A percentile compares a stretch with the other conserved stretches of the same genome.
Evolutionary conservation across 2,888 invertebrate species (phyloP).

Genomic region (Caenorhabditis doughertyi): DNA sequence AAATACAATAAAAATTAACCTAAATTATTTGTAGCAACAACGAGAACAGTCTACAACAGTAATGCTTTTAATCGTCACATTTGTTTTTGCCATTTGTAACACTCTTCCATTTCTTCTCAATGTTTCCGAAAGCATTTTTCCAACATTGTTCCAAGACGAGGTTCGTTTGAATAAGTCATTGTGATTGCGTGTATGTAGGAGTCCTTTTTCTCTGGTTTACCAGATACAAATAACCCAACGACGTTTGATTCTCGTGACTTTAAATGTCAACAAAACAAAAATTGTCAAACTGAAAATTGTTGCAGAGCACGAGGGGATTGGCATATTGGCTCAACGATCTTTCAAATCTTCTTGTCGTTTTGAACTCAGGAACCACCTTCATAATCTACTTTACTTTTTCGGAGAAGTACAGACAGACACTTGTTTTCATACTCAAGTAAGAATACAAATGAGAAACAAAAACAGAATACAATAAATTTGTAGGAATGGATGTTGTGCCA

Average conservation of each 20-base stretch:
- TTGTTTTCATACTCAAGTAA: constrained; percentile 74
- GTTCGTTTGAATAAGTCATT: constrained; percentile 64
- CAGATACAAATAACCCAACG: constrained; percentile 37
- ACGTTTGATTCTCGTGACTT: constrained; percentile 43
- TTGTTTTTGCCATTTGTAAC: constrained; percentile 80
- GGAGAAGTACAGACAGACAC: constrained; percentile 78
- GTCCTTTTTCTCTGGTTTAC: neutral
- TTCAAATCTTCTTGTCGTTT: constrained; percentile 78
- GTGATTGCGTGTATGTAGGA: constrained; percentile 43
- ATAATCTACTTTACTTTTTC: constrained; percentile 80
- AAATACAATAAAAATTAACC: neutral
- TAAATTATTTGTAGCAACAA: constrained; percentile 74
- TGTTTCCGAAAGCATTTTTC: constrained; percentile 78
- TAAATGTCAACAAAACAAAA: constrained; percentile 36
- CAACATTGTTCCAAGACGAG: constrained; percentile 70
- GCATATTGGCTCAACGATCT: constrained; percentile 81
- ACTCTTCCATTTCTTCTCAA: constrained; percentile 80
- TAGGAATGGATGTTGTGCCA: constrained; percentile 75
- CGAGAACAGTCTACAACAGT: constrained; percentile 80
- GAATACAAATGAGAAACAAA: constrained; percentile 9
- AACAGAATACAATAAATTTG: constrained; percentile 25
- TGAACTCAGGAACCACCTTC: constrained; percentile 81
- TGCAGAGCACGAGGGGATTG: constrained; percentile 71
- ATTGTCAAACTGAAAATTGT: constrained; percentile 16
- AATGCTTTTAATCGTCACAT: constrained; percentile 82